Conservation (phyloP, 1,140 invertebrate species). For the Palaemon carinicauda region DNA sequence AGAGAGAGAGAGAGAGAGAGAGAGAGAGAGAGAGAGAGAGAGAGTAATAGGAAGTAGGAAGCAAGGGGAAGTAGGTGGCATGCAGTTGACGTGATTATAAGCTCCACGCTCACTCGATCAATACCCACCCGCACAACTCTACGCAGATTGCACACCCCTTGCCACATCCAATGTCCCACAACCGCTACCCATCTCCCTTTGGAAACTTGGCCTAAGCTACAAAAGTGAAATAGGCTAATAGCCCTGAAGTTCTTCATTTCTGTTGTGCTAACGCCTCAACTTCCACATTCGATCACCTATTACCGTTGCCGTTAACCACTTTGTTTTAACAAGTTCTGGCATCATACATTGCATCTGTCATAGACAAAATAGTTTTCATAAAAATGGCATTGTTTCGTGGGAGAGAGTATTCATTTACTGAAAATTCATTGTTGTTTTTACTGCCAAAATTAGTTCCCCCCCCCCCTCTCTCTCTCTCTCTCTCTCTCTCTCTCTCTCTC, state of each 20-base stretch:
- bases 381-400: too few relatives aligned
- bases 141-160: not conserved
- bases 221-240: not conserved
- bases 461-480: too few relatives aligned
- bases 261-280: too few relatives aligned
- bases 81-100: slow-evolving; percentile 10
- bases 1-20: not conserved
- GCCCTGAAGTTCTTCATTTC: not conserved
- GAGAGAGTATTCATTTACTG: too few relatives aligned
- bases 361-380: too few relatives aligned
- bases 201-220: not conserved
- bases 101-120: not conserved
- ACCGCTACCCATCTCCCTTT: not conserved
- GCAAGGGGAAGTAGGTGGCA: not conserved
- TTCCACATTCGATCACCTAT: not conserved
- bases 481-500: too few relatives aligned
- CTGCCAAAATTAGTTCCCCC: too few relatives aligned
- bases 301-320: not conserved
- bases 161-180: not conserved
- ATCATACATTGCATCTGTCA: too few relatives aligned
- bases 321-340: not conserved
- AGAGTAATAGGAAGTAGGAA: not conserved
- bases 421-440: too few relatives aligned
- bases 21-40: not conserved
- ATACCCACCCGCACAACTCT: not conserved